Base-by-base conservation (phyloP, 2,113 vertebrate genomes). In the Saiga tatarica region DNA sequence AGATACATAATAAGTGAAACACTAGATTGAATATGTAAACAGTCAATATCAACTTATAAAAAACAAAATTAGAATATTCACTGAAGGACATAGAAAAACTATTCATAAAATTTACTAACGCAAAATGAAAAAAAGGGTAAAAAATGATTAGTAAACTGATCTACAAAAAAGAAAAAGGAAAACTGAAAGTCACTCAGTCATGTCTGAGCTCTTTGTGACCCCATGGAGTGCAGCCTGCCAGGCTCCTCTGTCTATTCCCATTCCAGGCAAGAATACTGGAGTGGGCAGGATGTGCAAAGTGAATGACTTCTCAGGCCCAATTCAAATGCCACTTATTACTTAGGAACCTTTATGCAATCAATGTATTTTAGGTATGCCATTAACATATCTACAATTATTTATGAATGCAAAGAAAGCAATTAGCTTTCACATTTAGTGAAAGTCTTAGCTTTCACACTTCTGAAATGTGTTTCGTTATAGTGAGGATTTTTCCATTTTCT, bases 11-110 rank as follows among this genome's bases (percentile, higher is more conserved):
- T 10, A 83, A 45, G 17, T 84, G n/a, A 90, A 81, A 81, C 9
- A 30, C 0, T 64, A n/a, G 21, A 76, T 9, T 59, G 28, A 53
- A 59, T 36, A 85, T 47, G 14, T 55, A 59, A 91, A 53, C 1
- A 55, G 52, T 52, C 42, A 81, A 36, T 26, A 47, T 62, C 50
- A 83, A 52, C 71, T 15, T 85, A 39, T 81, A 81, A 8, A 71
- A 85, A 76, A 90, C 2, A 87, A 92, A 91, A 90, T 11, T 81
- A 81, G 28, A 16, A 36, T 47, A n/a, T 42, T 82, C 36, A 83
- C 25, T 42, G 17, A 64, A 86, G 14, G 16, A 10, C 33, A 64
- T 2, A 67, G 28, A 47, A 62, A 71, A 71, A 39, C 1, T 82
- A 88, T 57, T 96, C 7, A 82, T 26, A 78, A 95, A 16, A 64